Conservation (phyloP, 2,113 vertebrate species). For the Mormoops blainvillei region DNA sequence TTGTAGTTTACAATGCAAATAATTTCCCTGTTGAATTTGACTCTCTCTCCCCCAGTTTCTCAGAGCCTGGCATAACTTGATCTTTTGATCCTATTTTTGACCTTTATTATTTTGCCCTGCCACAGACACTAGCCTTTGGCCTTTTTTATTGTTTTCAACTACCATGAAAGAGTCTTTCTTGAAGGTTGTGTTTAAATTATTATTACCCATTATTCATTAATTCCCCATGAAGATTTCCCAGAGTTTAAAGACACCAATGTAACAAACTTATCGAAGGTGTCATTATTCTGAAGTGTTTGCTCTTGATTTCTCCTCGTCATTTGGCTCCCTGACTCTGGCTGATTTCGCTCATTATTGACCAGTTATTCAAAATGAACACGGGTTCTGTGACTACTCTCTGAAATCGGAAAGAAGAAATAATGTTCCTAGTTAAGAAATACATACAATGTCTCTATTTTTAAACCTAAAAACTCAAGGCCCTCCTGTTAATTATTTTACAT, state of each 20-base stretch:
- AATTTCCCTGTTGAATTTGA: background rate
- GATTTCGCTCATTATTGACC: background rate
- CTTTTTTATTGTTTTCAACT: slow-evolving; percentile 30
- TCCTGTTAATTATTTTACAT: background rate
- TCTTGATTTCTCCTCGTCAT: slow-evolving; percentile 26
- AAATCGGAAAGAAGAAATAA: background rate
- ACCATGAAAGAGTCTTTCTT: slow-evolving; percentile 23
- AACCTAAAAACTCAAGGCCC: background rate
- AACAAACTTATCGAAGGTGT: slow-evolving; percentile 23
- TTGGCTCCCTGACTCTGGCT: background rate
- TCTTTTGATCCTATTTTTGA: slow-evolving; percentile 19
- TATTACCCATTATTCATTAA: slow-evolving; percentile 22
- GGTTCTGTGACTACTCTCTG: background rate
- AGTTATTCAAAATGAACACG: slow-evolving; percentile 42
- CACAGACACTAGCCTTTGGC: slow-evolving; percentile 16
- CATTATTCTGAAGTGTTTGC: slow-evolving; percentile 34
- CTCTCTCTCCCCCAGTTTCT: background rate
- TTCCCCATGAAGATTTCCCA: background rate
- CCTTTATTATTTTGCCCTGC: slow-evolving; percentile 14
- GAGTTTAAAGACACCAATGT: background rate
- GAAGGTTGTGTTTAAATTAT: slow-evolving; percentile 41
- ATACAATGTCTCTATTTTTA: background rate
- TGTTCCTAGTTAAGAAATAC: background rate
- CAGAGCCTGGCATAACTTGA: background rate
- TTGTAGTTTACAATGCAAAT: slow-evolving; percentile 25